Base-by-base conservation (phyloP, 2,113 vertebrate species). In the Cichladusa arquata region DNA sequence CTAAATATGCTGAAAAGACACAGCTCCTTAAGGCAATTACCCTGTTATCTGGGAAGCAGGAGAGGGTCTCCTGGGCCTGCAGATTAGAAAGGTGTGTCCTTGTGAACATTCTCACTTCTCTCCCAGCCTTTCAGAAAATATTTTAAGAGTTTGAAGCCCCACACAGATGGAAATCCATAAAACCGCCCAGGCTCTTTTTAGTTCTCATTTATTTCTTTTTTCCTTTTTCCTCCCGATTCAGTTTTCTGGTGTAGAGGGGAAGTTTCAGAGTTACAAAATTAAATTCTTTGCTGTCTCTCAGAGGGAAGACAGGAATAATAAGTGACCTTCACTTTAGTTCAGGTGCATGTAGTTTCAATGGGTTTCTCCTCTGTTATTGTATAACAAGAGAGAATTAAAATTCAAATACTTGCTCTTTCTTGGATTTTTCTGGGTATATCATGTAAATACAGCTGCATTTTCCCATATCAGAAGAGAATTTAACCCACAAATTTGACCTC, bases 361-460 rank as follows among this genome's bases (percentile, higher is more conserved):
- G 12, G 12, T 74, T 93, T 77, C 56, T 81, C 81, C 40, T 67
- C 72, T 83, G 38, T 78, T 70, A 78, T 1, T 78, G 9, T 78
- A 72, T 74, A 92, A 65, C 18, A 71, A 56, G 31, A 51, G n/a
- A 88, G 31, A 88, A 86, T 74, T 61, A 93, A 92, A 90, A 67
- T 48, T 88, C 50, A 86, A 78, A 64, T 45, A 47, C 36, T 45
- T 53, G 19, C 31, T 86, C 31, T 88, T 88, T 45, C 28, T 31
- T 88, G 45, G 20, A 51, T 74, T 90, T 77, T 81, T 83, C 56
- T 70, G 50, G 42, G 33, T 83, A 44, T 57, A 69, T 28, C 40
- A 24, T 47, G 28, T 48, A 96, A 83, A 92, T 60, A 70, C 67
- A 92, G 67, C 79, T 86, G 72, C 69, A 61, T 96, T 97, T 87